A percentile compares a stretch with the other conserved stretches of the same genome.
phyloP scores from a whole-genome alignment of 2,797 vertebrate species.

The Gila robusta region DNA sequence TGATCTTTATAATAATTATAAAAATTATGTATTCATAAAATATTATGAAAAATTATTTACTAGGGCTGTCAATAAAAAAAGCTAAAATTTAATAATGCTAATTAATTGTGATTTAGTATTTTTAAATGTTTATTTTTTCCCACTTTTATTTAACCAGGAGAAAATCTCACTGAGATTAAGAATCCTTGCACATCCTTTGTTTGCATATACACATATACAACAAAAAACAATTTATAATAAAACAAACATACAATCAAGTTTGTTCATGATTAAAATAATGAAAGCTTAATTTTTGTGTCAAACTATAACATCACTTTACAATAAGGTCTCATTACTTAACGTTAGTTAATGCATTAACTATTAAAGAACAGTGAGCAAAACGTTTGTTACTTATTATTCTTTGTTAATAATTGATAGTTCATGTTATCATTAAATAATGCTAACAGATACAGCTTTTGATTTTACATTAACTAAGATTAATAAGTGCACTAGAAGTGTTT shows the following conservation, averaged over 20 bases:
- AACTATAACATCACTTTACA: neutral
- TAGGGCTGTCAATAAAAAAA: too few relatives aligned
- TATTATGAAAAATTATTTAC: neutral
- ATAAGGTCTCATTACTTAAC: neutral
- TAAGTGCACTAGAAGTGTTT: neutral
- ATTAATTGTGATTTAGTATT: neutral
- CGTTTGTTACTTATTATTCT: neutral
- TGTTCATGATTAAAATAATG: too few relatives aligned
- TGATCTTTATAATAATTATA: neutral
- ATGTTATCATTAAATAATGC: neutral
- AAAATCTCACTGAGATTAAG: too few relatives aligned
- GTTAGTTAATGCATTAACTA: neutral
- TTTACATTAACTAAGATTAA: neutral
- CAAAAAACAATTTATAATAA: too few relatives aligned
- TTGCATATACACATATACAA: too few relatives aligned
- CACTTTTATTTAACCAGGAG: too few relatives aligned
- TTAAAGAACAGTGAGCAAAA: neutral
- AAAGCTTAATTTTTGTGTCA: neutral
- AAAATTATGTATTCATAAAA: neutral
- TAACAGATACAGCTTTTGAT: neutral
- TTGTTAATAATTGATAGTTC: neutral
- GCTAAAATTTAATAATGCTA: neutral
- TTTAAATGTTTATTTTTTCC: neutral
- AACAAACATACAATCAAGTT: too few relatives aligned
- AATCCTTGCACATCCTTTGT: too few relatives aligned